Percentiles rank a stretch among this genome's conserved stretches.
phyloP scores from a whole-genome alignment of 2,113 vertebrate species.

The Osmerus eperlanus region DNA sequence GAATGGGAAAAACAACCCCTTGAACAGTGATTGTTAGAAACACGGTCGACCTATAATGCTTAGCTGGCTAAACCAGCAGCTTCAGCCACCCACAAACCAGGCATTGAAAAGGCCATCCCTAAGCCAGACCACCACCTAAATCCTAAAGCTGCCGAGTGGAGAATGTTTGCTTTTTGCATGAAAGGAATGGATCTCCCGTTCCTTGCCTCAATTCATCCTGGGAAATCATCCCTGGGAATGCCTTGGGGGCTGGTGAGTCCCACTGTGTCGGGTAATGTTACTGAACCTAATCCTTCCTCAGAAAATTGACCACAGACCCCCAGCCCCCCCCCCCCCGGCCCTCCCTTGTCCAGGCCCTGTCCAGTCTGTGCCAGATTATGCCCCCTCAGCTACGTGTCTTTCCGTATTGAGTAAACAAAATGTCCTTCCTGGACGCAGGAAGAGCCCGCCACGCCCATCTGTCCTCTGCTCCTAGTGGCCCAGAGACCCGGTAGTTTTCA shows the following conservation, averaged over 20 bases:
- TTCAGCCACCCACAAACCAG: slow-evolving; percentile 7
- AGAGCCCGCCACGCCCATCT: slow-evolving; percentile 11
- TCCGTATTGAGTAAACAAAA: neutral
- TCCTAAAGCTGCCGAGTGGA: neutral
- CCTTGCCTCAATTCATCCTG: slow-evolving; percentile 22
- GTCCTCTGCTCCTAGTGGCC: neutral
- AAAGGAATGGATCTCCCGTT: slow-evolving; percentile 1
- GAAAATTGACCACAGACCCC: neutral
- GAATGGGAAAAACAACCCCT: neutral
- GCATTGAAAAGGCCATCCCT: neutral
- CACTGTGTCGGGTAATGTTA: slow-evolving; percentile 33
- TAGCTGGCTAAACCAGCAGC: too few relatives aligned
- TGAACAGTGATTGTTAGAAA: neutral
- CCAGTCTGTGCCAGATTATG: too few relatives aligned
- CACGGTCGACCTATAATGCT: neutral
- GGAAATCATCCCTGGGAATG: slow-evolving; percentile 31
- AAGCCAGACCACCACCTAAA: neutral
- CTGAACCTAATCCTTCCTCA: slow-evolving; percentile 26
- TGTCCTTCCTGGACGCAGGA: neutral
- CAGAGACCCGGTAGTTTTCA: neutral
- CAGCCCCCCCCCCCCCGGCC: neutral
- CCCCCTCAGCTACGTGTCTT: neutral
- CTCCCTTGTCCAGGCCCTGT: too few relatives aligned
- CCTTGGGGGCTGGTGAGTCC: slow-evolving; percentile 9
- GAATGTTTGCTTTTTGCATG: slow-evolving; percentile 7